A percentile compares a stretch with the other conserved stretches of the same genome.
phyloP scores from a whole-genome alignment of 2,888 invertebrate genomes.

The Aspidapion aeneum region DNA sequence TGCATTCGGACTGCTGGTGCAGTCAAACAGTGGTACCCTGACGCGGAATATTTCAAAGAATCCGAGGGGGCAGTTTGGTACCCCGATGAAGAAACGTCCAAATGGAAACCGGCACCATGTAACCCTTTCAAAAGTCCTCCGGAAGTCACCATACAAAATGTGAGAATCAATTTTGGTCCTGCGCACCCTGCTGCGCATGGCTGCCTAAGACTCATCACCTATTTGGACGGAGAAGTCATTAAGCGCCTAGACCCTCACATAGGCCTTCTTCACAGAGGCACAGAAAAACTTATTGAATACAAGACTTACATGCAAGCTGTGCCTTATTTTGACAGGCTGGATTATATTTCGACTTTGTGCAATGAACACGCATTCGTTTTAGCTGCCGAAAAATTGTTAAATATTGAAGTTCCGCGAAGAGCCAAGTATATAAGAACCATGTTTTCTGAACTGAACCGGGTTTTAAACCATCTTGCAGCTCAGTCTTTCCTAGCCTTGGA shows the following conservation, averaged over 20 bases:
- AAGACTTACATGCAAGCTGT: slow-evolving; percentile 83
- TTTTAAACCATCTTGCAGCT: slow-evolving; percentile 79
- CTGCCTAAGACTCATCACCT: slow-evolving; percentile 74
- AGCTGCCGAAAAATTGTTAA: slow-evolving; percentile 79
- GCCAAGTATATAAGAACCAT: slow-evolving; percentile 75
- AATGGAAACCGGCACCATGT: slow-evolving; percentile 29
- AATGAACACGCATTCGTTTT: slow-evolving; percentile 77
- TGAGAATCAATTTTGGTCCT: slow-evolving; percentile 73
- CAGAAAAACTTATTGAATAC: slow-evolving; percentile 86
- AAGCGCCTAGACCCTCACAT: slow-evolving; percentile 79
- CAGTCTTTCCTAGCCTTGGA: slow-evolving; percentile 69
- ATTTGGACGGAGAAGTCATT: slow-evolving; percentile 75
- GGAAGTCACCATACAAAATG: slow-evolving; percentile 29
- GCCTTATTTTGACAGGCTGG: slow-evolving; percentile 84
- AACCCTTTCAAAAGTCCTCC: slow-evolving; percentile 19
- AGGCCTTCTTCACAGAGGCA: slow-evolving; percentile 82
- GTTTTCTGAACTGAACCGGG: slow-evolving; percentile 65
- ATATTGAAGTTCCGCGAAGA: slow-evolving; percentile 70
- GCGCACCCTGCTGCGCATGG: slow-evolving; percentile 92
- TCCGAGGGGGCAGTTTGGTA: slow-evolving; percentile 57
- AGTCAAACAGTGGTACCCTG: slow-evolving; percentile 58
- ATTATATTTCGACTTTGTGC: slow-evolving; percentile 81
- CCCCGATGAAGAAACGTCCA: slow-evolving; percentile 48
- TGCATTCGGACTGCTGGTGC: background rate
- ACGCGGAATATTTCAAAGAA: slow-evolving; percentile 55